Percentiles rank a stretch among this genome's conserved stretches.
These are phyloP conservation scores for Uloborus diversus DNA, from an alignment of 1,140 invertebrate species.

Conservation along the genomic window DNA sequence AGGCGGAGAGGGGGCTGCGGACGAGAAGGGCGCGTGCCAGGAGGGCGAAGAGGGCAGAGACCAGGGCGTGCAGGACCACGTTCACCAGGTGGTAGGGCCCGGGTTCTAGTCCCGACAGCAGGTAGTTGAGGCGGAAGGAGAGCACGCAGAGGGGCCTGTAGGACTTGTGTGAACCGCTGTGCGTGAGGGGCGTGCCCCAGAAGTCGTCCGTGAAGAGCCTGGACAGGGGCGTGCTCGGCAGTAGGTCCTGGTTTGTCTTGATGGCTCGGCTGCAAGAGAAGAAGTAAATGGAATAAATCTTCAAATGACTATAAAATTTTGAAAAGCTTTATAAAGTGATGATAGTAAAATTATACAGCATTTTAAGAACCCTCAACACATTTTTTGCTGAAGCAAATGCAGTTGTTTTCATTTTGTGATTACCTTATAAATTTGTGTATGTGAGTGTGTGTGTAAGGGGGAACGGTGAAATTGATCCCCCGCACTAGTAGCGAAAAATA, in stretches of 20 bases:
- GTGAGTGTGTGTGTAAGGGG: too few species aligned
- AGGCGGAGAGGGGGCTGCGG: slow-evolving; percentile 45
- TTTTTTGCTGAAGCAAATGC: too few species aligned
- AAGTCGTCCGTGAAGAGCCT: slow-evolving; percentile 81
- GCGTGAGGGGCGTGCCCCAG: slow-evolving; percentile 88
- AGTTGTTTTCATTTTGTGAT: too few species aligned
- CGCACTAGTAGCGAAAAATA: too few species aligned
- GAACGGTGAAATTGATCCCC: too few species aligned
- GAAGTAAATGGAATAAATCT: too few species aligned
- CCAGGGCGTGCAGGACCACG: slow-evolving; percentile 67
- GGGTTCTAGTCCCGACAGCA: slow-evolving; percentile 65
- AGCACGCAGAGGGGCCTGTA: slow-evolving; percentile 94
- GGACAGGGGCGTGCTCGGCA: slow-evolving; percentile 73
- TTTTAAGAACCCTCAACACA: too few species aligned
- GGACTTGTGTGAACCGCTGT: slow-evolving; percentile 93
- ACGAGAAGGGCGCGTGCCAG: slow-evolving; percentile 57
- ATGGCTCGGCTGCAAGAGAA: slow-evolving; percentile 81
- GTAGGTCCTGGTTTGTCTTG: slow-evolving; percentile 84
- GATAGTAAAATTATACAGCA: too few species aligned
- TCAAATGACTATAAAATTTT: too few species aligned
- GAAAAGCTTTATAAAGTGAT: too few species aligned
- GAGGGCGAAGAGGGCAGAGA: slow-evolving; percentile 64
- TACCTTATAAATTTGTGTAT: too few species aligned
- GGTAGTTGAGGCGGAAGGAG: slow-evolving; percentile 87
- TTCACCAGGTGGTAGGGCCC: slow-evolving; percentile 69